phyloP scores from a whole-genome alignment of 1,140 invertebrate species.

The Sweltsa coloradensis region DNA sequence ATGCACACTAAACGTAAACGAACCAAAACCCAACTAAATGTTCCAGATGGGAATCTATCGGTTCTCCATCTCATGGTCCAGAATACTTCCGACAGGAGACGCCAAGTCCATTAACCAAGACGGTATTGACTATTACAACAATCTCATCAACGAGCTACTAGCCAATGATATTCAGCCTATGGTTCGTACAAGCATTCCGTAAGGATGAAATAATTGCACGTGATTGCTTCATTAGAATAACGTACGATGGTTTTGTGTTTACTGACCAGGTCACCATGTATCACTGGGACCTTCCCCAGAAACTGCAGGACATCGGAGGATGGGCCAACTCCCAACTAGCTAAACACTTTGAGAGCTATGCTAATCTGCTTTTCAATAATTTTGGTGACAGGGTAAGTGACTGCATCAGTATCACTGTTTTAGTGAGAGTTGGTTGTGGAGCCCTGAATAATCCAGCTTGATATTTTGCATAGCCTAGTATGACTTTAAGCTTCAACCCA shows the following conservation, averaged over 20 bases:
- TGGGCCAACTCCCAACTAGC: constrained; percentile 5
- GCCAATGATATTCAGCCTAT: constrained; percentile 37
- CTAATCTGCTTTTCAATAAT: constrained; percentile 8
- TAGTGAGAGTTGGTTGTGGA: too few species aligned
- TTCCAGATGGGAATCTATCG: constrained; percentile 17
- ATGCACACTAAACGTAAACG: too few species aligned
- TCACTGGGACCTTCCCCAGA: constrained; percentile 16
- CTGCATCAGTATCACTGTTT: too few species aligned
- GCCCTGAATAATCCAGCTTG: too few species aligned
- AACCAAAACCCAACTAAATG: neutral
- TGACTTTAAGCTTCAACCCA: too few species aligned
- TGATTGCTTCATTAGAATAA: too few species aligned
- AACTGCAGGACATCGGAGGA: constrained; percentile 10
- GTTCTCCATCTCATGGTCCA: constrained; percentile 9
- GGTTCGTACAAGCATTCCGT: too few species aligned
- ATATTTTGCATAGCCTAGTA: too few species aligned
- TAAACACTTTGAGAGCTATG: constrained; percentile 14
- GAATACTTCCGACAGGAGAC: constrained; percentile 18
- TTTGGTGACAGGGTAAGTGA: constrained; percentile 13
- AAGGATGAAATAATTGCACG: too few species aligned
- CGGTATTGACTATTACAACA: constrained; percentile 34
- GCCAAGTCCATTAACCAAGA: constrained; percentile 20
- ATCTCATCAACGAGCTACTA: constrained; percentile 32
- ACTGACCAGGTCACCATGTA: constrained; percentile 22
- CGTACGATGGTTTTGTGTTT: too few species aligned